Conservation (phyloP, 1,140 invertebrate species). For the Cylas formicarius region DNA sequence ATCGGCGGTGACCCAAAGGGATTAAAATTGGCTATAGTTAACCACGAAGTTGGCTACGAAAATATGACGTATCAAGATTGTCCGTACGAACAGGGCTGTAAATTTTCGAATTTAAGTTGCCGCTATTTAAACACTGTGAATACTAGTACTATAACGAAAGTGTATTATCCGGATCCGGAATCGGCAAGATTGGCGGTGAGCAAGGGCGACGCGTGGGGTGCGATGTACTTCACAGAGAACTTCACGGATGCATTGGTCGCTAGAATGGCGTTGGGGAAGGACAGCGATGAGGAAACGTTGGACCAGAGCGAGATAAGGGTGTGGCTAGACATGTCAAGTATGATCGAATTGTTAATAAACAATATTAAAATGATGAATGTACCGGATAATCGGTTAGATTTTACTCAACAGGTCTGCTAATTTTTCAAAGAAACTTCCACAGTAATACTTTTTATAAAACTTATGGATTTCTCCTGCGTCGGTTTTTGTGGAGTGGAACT, state of each 20-base stretch:
- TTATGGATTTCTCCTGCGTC: too few relatives aligned
- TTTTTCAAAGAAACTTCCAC: too few relatives aligned
- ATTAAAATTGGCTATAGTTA: conserved; percentile 77
- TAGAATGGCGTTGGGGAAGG: conserved; percentile 59
- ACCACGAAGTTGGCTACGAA: conserved; percentile 64
- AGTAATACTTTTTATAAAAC: too few relatives aligned
- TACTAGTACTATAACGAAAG: conserved; percentile 58
- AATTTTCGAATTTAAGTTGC: conserved; percentile 64
- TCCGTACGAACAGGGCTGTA: conserved; percentile 51
- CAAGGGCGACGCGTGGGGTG: conserved; percentile 72
- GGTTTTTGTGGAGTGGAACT: too few relatives aligned
- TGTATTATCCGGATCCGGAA: conserved; percentile 60
- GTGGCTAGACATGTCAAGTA: conserved; percentile 87
- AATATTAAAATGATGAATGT: too few relatives aligned
- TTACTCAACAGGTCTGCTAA: too few relatives aligned
- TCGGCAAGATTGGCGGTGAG: conserved; percentile 63
- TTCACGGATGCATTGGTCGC: conserved; percentile 70
- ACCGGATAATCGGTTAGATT: too few relatives aligned
- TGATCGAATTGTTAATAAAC: conserved; percentile 41
- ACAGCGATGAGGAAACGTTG: conserved; percentile 61
- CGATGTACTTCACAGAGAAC: conserved; percentile 73
- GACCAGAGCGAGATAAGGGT: conserved; percentile 66
- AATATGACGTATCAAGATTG: conserved; percentile 48
- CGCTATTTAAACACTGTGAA: conserved; percentile 64
- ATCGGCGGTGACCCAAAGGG: conserved; percentile 85